A percentile compares a stretch with the other conserved stretches of the same genome.
Evolutionary conservation across 2,888 invertebrate genomes (phyloP).

Genomic region (Dusona sp.): DNA sequence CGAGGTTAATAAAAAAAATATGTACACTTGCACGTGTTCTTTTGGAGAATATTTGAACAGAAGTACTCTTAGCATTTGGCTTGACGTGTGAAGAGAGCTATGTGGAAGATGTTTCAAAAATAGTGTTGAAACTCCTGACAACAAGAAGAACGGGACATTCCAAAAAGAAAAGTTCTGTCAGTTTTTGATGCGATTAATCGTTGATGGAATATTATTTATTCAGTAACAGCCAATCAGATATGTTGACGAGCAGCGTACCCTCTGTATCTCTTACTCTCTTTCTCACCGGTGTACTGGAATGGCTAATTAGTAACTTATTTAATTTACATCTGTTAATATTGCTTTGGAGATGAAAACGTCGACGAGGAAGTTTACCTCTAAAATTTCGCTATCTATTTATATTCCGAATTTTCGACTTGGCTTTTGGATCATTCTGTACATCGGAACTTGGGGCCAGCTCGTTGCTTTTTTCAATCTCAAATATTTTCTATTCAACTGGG

Average conservation of each 20-base stretch:
- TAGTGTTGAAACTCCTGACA: not conserved
- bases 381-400: not conserved
- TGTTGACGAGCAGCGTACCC: too few species aligned
- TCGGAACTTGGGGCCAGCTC: slow-evolving; percentile 4
- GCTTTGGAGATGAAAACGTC: not conserved
- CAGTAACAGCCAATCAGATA: too few species aligned
- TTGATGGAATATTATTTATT: not conserved
- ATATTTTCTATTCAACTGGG: slow-evolving; percentile 36
- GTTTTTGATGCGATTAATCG: not conserved
- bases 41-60: not conserved
- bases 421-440: slow-evolving; percentile 4
- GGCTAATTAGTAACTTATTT: too few species aligned
- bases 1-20: not conserved
- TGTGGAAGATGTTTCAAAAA: not conserved
- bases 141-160: not conserved
- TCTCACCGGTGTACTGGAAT: too few species aligned
- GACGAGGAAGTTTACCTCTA: not conserved
- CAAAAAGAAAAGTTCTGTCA: not conserved
- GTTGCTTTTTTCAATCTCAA: slow-evolving; percentile 63
- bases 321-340: not conserved
- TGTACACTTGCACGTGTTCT: not conserved
- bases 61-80: not conserved
- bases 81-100: not conserved
- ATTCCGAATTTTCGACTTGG: not conserved
- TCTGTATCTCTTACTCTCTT: too few species aligned